phyloP scores from a whole-genome alignment of 2,113 vertebrate species.

The Patagioenas fasciata region DNA sequence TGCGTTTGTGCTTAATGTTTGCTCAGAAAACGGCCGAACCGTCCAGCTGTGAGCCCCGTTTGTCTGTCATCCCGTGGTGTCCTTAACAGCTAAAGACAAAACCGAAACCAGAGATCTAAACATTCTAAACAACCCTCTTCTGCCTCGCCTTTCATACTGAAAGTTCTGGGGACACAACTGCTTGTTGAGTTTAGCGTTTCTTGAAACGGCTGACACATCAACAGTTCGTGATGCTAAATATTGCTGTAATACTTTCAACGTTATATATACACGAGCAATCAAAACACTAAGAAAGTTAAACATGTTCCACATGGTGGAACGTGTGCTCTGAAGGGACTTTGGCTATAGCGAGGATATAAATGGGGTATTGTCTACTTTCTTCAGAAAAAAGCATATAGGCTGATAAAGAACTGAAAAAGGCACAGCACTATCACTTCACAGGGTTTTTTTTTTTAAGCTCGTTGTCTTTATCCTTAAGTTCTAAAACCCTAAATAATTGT shows the following conservation, averaged over 20 bases:
- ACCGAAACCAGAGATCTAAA: not conserved
- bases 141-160: not conserved
- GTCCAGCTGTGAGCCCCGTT: not conserved
- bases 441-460: slow-evolving; percentile 67
- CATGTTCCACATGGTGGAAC: slow-evolving; percentile 88
- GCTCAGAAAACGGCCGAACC: slow-evolving; percentile 1
- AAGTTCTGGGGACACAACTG: not conserved
- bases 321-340: slow-evolving; percentile 91
- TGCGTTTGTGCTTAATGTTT: slow-evolving; percentile 67
- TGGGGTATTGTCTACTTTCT: slow-evolving; percentile 77
- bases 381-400: slow-evolving; percentile 73
- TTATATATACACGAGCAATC: slow-evolving; percentile 51
- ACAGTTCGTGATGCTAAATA: slow-evolving; percentile 77
- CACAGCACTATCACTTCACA: slow-evolving; percentile 90
- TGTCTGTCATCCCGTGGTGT: not conserved
- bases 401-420: slow-evolving; percentile 82
- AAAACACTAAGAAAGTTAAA: slow-evolving; percentile 53
- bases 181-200: slow-evolving; percentile 16
- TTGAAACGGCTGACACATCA: slow-evolving; percentile 45
- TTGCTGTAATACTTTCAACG: slow-evolving; percentile 95
- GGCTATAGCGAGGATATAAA: slow-evolving; percentile 87
- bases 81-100: not conserved
- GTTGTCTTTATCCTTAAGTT: slow-evolving; percentile 68
- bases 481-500: slow-evolving; percentile 80
- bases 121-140: not conserved